Base-by-base conservation (phyloP, 92 coral and sea anemone genomes). In the Epizoanthus scotinus region DNA sequence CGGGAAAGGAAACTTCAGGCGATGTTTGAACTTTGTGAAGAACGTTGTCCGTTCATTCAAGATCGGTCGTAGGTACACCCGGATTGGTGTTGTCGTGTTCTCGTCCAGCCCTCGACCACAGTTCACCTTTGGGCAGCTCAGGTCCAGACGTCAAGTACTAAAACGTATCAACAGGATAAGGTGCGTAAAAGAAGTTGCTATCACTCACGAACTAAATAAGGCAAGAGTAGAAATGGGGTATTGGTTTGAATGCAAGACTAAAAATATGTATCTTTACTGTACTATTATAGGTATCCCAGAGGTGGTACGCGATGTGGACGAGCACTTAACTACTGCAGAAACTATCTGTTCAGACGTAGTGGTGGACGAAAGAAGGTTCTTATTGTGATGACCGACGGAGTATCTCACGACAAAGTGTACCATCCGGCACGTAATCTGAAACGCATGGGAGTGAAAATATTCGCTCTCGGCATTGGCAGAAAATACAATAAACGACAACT, bases 391-490 rank as follows among this genome's bases (percentile, higher is more conserved):
- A 90, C 98, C 3, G 98, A 91, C 62, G 93, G 98, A 3, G 90
- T 82, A 19, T 86, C 93, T 18, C 77, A 70, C 40, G 95, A 94
- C 74, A 90, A 81, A 57, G 88, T 93, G 28, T 70, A 61, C 10
- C 74, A 55, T 44, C 90, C 91, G 5, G 77, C 98, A 5, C 66
- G 86, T 21, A 42, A 70, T 3, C 88, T 95, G 19, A 95, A 93
- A 73, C 82, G 90, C 29, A 85, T 74, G 17, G 98, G 98, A 34
- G 97, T 95, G 29, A 86, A 90, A 24, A 87, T 91, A 47, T 90
- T 88, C 62, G 98, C 95, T 18, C 90, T 95, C 0, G 98, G 97
- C 14, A 55, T 95, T 0, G 98, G 98, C 15, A 72, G 85, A 18
- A 88, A 89, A 62, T 95, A 86, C 57, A 91, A 93, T 55, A 83